Evolutionary conservation across 2,888 invertebrate genomes (phyloP), one percentile per base, ranked within the genome.

Genomic region (Cosmopolites sordidus): DNA sequence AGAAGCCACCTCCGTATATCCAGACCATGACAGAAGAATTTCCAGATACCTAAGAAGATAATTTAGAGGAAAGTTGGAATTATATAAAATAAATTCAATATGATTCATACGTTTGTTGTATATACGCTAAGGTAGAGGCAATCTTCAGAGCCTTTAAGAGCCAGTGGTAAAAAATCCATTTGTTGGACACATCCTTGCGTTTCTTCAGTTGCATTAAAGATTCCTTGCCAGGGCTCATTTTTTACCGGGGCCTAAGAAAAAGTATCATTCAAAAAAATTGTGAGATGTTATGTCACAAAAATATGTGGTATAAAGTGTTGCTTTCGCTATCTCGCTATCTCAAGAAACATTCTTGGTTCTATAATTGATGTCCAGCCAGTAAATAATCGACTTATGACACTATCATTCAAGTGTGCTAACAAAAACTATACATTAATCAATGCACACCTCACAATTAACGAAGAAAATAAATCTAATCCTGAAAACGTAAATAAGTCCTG

Each of bases 1-100:
- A 55, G 44, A 69, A 72, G 12, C 65, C 69, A 3, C 72, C 72
- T 2, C 72, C 72, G 51, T 66, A 66, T 17, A 72, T 66, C 62
- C 66, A 72, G 0, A 70, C 67, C 70, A 71, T 70, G 2, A 72
- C 72, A 0, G 70, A 66, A n/a, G 63, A 44, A 30, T 49, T 52
- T 27, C 50, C 46, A 3, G 45, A 37, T 29, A 55, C 16, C 55
- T 51, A 39, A 45, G 41, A 30, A 18, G 2, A 8, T 38, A 22
- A 8, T 22, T 22, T 22, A 22, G n/a, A n/a, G n/a, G n/a, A 33
- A 33, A 33, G 11, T 33, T 33, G 11, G 12, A 6, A 27, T 33
- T 33, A 33, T 11, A n/a, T 9, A 22, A 5, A 3, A 22, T 22
- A 22, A 12, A 33, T 33, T 33, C n/a, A n/a, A n/a, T n/a, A n/a